Evolutionary conservation across 30 jellyfish, hydroid and myxozoan species (phyloP).

Genomic region (Morbakka virulenta): DNA sequence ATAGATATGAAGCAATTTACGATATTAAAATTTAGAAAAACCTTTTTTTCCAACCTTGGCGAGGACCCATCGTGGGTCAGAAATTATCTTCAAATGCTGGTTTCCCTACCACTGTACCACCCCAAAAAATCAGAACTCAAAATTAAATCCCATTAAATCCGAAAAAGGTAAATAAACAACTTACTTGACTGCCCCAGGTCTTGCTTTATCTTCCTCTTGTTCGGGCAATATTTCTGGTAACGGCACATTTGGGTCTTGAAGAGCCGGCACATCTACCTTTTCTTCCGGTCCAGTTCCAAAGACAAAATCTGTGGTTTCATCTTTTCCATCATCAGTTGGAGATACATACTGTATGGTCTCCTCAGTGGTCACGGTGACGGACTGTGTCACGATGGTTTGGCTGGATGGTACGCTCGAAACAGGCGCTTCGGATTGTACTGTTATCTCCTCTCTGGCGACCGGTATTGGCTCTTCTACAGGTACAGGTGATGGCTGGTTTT

Average conservation of each 20-base stretch:
- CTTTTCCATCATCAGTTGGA: constrained; percentile 7
- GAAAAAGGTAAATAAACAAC: not conserved
- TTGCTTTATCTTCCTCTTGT: constrained; percentile 48
- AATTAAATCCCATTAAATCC: not conserved
- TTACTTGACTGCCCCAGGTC: constrained; percentile 71
- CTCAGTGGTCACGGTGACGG: constrained; percentile 36
- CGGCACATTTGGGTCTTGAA: constrained; percentile 67
- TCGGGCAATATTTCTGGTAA: constrained; percentile 88
- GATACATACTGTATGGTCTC: constrained; percentile 7
- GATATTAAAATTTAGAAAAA: no score
- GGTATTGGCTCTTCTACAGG: not conserved
- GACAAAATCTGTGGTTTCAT: constrained; percentile 17
- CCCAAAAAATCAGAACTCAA: no score
- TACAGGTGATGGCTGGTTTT: not conserved
- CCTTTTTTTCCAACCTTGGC: no score
- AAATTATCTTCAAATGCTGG: no score
- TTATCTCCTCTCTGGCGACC: not conserved
- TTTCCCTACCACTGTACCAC: no score
- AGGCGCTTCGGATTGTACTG: not conserved
- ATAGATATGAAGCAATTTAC: no score
- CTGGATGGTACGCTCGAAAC: not conserved
- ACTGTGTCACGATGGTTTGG: constrained; percentile 23
- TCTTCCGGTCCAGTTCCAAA: constrained; percentile 29
- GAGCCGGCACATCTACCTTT: constrained; percentile 71
- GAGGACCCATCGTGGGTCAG: no score